Conservation (phyloP, 2,113 vertebrate species). For the Plotosus lineatus region DNA sequence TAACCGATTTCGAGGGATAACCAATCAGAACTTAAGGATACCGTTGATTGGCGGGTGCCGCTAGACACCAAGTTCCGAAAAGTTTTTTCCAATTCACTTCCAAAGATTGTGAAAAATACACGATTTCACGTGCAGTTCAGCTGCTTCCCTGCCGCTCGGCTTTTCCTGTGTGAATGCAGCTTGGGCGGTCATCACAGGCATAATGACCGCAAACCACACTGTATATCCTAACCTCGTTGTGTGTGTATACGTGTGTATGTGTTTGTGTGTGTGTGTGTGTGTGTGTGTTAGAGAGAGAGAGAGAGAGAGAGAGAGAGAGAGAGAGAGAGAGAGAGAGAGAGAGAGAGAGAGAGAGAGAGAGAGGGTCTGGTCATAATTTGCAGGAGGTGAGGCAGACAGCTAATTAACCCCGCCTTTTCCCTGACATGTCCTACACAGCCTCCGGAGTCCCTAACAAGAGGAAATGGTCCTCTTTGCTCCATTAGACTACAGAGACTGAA, state of each 20-base stretch:
- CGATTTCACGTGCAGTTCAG: too few relatives aligned
- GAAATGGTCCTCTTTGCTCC: conserved; percentile 33
- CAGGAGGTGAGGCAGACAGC: conserved; percentile 44
- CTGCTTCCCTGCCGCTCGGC: too few relatives aligned
- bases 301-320: conserved; percentile 43
- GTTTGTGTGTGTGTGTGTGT: too few relatives aligned
- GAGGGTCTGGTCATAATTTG: conserved; percentile 42
- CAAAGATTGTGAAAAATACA: too few relatives aligned
- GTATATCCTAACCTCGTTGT: too few relatives aligned
- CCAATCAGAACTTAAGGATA: too few relatives aligned
- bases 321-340: conserved; percentile 1
- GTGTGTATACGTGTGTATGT: too few relatives aligned
- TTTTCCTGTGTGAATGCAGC: background rate
- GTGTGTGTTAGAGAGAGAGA: conserved; percentile 34
- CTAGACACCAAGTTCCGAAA: too few relatives aligned
- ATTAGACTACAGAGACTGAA: conserved; percentile 36
- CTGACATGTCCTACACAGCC: conserved; percentile 45
- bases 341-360: conserved; percentile 17
- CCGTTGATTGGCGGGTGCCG: too few relatives aligned
- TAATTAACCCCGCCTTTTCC: conserved; percentile 51
- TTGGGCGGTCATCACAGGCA: conserved; percentile 36
- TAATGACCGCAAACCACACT: conserved; percentile 39
- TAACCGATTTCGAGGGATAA: too few relatives aligned
- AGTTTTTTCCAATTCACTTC: too few relatives aligned
- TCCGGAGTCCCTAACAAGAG: conserved; percentile 48